Evolutionary conservation across 2,797 vertebrate species (phyloP).

Genomic region (Amphiprion clarkii): DNA sequence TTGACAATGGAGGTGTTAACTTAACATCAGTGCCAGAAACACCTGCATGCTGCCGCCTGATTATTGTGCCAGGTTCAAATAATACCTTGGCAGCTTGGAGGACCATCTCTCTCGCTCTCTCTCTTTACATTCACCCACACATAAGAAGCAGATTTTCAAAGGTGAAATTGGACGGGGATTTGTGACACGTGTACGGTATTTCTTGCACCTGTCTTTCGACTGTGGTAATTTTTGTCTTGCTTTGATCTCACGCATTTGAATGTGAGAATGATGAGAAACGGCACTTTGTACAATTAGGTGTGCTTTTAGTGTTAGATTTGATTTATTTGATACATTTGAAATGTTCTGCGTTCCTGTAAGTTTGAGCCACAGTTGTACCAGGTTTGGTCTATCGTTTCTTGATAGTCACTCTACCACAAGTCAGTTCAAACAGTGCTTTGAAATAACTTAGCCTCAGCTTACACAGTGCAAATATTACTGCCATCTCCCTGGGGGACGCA

Average conservation of each 20-base stretch:
- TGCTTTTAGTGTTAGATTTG: constrained; percentile 15
- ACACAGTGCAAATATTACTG: constrained; percentile 47
- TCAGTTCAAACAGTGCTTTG: constrained; percentile 28
- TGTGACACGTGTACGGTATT: constrained; percentile 42
- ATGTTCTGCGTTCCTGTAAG: not conserved
- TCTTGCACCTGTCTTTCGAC: constrained; percentile 41
- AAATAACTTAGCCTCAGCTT: constrained; percentile 28
- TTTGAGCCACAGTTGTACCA: constrained; percentile 9
- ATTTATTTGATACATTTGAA: constrained; percentile 9
- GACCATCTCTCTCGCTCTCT: constrained; percentile 5
- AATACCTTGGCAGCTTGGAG: constrained; percentile 26
- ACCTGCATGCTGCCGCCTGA: constrained; percentile 54
- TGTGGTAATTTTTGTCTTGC: constrained; percentile 28
- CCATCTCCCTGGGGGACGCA: constrained; percentile 23
- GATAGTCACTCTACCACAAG: constrained; percentile 7
- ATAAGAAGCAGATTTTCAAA: constrained; percentile 50
- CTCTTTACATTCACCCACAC: constrained; percentile 46
- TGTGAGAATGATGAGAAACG: constrained; percentile 12
- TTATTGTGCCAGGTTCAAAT: constrained; percentile 47
- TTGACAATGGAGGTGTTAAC: constrained; percentile 61
- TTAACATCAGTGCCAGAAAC: constrained; percentile 41
- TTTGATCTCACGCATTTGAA: constrained; percentile 48
- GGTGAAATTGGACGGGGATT: constrained; percentile 49
- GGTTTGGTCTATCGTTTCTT: constrained; percentile 17
- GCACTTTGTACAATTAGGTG: constrained; percentile 7